Conservation (phyloP, 2,113 vertebrate species). For the Macheiramphus alcinus region DNA sequence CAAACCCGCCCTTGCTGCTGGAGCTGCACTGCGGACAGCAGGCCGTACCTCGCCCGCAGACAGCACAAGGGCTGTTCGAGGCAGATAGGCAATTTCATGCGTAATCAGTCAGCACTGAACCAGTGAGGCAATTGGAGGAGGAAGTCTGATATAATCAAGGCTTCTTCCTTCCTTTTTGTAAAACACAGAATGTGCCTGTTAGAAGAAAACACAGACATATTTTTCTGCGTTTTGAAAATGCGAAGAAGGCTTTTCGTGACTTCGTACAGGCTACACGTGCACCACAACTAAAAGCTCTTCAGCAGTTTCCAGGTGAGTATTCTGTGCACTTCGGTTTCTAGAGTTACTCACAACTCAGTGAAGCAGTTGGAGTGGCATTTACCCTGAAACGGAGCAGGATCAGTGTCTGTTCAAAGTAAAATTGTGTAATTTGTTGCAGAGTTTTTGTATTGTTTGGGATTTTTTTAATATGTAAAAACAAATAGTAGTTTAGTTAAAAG, state of each 20-base stretch:
- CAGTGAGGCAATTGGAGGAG: neutral
- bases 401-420: neutral
- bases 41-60: neutral
- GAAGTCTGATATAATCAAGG: neutral
- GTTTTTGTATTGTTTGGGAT: neutral
- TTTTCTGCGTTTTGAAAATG: neutral
- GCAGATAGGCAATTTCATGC: neutral
- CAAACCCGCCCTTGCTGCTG: neutral
- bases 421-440: neutral
- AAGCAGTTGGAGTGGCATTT: neutral
- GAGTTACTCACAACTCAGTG: rapidly evolving
- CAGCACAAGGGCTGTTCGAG: neutral
- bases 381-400: neutral
- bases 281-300: neutral
- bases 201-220: neutral
- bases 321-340: rapidly evolving
- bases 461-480: neutral
- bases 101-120: neutral
- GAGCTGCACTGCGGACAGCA: neutral
- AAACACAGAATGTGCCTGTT: neutral
- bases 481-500: neutral
- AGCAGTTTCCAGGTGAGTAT: neutral
- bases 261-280: rapidly evolving
- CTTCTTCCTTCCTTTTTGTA: slow-evolving; percentile 47
- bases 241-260: neutral